These are phyloP conservation scores for Drosophila monieri DNA, from an alignment of 2,888 invertebrate genomes.

Conservation along the genomic window DNA sequence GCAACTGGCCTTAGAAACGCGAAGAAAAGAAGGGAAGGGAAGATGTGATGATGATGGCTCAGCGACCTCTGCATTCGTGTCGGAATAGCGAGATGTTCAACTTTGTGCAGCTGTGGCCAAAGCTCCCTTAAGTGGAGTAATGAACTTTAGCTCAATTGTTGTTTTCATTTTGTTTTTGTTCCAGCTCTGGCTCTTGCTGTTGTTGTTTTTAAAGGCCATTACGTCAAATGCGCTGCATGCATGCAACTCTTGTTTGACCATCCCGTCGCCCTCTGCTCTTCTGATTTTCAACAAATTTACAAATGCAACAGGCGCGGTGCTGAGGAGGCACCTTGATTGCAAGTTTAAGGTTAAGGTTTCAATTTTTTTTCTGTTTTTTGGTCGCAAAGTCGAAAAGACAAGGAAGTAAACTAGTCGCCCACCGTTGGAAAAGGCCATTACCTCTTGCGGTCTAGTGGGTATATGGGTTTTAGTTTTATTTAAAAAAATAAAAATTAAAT, in stretches of 20 bases:
- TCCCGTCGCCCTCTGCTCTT: constrained; percentile 33
- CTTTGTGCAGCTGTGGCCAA: constrained; percentile 59
- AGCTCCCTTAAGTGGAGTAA: constrained; percentile 74
- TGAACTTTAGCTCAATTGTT: constrained; percentile 67
- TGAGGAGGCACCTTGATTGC: constrained; percentile 44
- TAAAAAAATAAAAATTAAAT: neutral
- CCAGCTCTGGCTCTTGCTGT: constrained; percentile 40
- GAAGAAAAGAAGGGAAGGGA: constrained; percentile 19
- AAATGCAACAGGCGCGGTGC: constrained; percentile 43
- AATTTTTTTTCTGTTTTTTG: constrained; percentile 44
- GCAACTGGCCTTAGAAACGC: constrained; percentile 20
- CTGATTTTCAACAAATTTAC: constrained; percentile 55
- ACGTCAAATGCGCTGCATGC: constrained; percentile 73
- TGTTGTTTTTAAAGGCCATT: constrained; percentile 57
- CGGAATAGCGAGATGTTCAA: constrained; percentile 51
- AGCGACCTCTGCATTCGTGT: constrained; percentile 56
- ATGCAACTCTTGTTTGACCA: constrained; percentile 60
- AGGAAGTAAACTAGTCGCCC: constrained; percentile 62
- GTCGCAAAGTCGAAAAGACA: constrained; percentile 45
- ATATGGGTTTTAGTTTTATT: neutral
- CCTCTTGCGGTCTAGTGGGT: neutral
- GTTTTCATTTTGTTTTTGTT: constrained; percentile 24
- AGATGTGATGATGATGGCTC: constrained; percentile 46
- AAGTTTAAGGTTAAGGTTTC: constrained; percentile 78
- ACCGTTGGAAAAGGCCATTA: constrained; percentile 25